A percentile compares a stretch with the other conserved stretches of the same genome.
phyloP scores from a whole-genome alignment of 2,113 vertebrate genomes.

The Engystomops pustulosus region DNA sequence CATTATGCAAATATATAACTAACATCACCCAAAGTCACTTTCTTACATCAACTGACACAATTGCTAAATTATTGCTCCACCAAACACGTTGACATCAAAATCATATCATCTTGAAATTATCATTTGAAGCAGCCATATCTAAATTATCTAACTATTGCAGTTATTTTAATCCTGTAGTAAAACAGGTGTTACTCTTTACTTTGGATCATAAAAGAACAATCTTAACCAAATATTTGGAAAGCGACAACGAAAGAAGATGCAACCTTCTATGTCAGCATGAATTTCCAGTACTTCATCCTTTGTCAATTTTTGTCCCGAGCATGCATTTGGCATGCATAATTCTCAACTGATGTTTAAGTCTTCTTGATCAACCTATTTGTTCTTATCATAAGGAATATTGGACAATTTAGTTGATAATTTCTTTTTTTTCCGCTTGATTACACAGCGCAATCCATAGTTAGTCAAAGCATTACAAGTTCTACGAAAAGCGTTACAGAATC shows the following conservation, averaged over 20 bases:
- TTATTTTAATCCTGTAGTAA: conserved; percentile 42
- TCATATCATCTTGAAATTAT: conserved; percentile 13
- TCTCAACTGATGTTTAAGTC: conserved; percentile 65
- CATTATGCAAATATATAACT: conserved; percentile 58
- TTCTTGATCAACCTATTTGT: conserved; percentile 66
- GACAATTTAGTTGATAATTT: conserved; percentile 70
- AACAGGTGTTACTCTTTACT: conserved; percentile 39
- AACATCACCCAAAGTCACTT: conserved; percentile 3
- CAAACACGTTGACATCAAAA: not conserved
- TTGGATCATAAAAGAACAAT: conserved; percentile 21
- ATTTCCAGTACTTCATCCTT: conserved; percentile 49
- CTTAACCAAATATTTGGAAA: conserved; percentile 43
- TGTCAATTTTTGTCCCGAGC: conserved; percentile 57
- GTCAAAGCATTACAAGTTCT: conserved; percentile 75
- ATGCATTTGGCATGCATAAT: conserved; percentile 68
- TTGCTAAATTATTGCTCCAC: conserved; percentile 24
- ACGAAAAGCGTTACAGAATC: conserved; percentile 76
- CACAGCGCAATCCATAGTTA: conserved; percentile 84
- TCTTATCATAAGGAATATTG: conserved; percentile 66
- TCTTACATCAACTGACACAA: not conserved
- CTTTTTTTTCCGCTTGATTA: conserved; percentile 78
- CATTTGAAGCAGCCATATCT: conserved; percentile 44
- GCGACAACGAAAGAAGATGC: conserved; percentile 58
- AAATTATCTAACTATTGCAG: conserved; percentile 42
- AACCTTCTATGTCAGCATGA: conserved; percentile 63